These are phyloP conservation scores for Clarias batrachus DNA, from an alignment of 2,113 vertebrate species.

Conservation along the genomic window DNA sequence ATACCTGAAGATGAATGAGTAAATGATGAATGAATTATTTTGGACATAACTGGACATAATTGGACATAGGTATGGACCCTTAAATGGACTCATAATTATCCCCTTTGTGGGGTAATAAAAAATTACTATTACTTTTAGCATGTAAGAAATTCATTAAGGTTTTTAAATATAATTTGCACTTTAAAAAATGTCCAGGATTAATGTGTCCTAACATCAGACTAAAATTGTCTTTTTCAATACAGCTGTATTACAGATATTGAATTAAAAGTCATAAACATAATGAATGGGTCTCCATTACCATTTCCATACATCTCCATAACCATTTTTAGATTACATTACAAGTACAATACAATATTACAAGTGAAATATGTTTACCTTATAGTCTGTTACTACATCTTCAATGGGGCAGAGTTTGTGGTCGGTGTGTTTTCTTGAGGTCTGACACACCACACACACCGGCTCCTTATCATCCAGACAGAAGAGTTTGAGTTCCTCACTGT, in stretches of 20 bases:
- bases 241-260: not conserved
- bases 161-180: not conserved
- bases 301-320: not conserved
- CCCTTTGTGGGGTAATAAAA: not conserved
- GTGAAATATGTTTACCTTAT: not conserved
- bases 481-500: not conserved
- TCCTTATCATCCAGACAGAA: constrained; percentile 18
- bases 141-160: not conserved
- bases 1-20: too few species aligned
- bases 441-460: constrained; percentile 2
- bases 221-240: not conserved
- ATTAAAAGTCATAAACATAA: not conserved
- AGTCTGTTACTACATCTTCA: not conserved
- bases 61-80: not conserved
- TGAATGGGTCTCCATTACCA: not conserved
- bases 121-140: not conserved
- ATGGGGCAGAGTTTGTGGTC: not conserved
- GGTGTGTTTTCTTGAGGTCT: not conserved
- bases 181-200: not conserved
- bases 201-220: not conserved
- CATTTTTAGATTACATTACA: not conserved
- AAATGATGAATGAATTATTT: not conserved
- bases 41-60: not conserved
- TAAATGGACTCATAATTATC: not conserved
- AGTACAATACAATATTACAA: not conserved